Base-by-base conservation (phyloP, 1,140 invertebrate species). In the Luehdorfia chinensis region DNA sequence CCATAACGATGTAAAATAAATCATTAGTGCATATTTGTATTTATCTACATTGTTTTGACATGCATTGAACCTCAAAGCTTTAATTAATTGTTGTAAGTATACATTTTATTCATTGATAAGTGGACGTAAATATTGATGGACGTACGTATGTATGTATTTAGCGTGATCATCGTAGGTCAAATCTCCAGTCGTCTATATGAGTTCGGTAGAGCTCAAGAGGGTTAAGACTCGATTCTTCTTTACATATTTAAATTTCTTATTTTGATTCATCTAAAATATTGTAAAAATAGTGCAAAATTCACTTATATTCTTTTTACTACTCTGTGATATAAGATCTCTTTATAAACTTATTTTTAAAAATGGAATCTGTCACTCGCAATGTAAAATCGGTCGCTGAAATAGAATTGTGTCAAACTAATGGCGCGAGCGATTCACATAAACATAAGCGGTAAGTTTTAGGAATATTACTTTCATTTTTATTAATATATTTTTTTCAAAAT, bases 121-220 rank as follows among this genome's bases (percentile, higher is more conserved):
- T 52, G 41, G 28, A 18, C n/a, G n/a, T n/a, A n/a, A 50, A 30
- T 41, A 45, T 66, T 48, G n/a, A n/a, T n/a, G n/a, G n/a, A n/a
- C n/a, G n/a, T n/a, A n/a, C n/a, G n/a, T n/a, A n/a, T n/a, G n/a
- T n/a, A 50, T 30, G 45, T 73, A 63, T 59, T 68, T 70, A 67
- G 56, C 43, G 50, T 59, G 57, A 59, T 51, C 44, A 60, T 47
- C 44, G 50, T 32, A 14, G 15, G 18, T 34, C 13, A 57, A 60
- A 66, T 66, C 74, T 75, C 66, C 66, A 84, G 76, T 84, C 63
- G 65, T 73, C 68, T 65, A 66, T 65, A 49, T 65, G 66, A 79
- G 61, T 66, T 73, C 65, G 49, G 27, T n/a, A 50, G 69, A 66
- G 68, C 66, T 43, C 39, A 6, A 16, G 7, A 30, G 14, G 12